Percentiles rank a stretch among this genome's conserved stretches.
Conservation (phyloP, 2,113 vertebrate species). For the Prolemur simus region DNA sequence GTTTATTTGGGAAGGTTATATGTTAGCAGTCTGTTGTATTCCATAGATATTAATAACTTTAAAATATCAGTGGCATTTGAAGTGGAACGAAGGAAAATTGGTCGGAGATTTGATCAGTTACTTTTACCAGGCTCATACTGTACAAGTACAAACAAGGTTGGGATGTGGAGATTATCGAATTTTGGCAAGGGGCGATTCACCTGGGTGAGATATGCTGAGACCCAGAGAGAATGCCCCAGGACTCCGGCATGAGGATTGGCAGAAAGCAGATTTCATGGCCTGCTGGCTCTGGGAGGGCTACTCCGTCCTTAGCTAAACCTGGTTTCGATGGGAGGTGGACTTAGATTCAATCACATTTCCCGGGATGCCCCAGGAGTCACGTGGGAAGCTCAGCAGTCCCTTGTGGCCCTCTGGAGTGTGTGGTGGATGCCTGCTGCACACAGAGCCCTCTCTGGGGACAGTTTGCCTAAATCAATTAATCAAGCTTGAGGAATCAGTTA, state of each 20-base stretch:
- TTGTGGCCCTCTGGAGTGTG: not conserved
- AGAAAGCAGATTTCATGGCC: not conserved
- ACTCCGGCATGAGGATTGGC: not conserved
- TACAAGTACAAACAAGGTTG: not conserved
- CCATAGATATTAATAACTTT: not conserved
- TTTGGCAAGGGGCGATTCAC: not conserved
- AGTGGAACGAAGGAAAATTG: not conserved
- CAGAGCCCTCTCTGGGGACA: slow-evolving; percentile 14
- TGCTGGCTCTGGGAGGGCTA: not conserved
- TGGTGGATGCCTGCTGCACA: not conserved
- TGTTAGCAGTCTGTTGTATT: not conserved
- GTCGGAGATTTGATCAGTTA: not conserved
- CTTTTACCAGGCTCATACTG: not conserved
- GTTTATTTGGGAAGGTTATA: slow-evolving; percentile 9
- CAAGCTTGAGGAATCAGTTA: slow-evolving; percentile 56
- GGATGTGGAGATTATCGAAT: not conserved
- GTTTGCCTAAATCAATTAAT: slow-evolving; percentile 42
- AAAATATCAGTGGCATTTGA: not conserved
- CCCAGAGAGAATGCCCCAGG: not conserved
- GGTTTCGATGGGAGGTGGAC: not conserved
- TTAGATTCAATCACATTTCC: slow-evolving; percentile 36
- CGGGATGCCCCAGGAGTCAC: not conserved
- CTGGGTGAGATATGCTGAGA: not conserved
- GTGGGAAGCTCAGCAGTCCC: not conserved
- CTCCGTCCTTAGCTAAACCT: not conserved